Evolutionary conservation across 2,797 vertebrate species (phyloP).

Genomic region (Pangasius krempfi): DNA sequence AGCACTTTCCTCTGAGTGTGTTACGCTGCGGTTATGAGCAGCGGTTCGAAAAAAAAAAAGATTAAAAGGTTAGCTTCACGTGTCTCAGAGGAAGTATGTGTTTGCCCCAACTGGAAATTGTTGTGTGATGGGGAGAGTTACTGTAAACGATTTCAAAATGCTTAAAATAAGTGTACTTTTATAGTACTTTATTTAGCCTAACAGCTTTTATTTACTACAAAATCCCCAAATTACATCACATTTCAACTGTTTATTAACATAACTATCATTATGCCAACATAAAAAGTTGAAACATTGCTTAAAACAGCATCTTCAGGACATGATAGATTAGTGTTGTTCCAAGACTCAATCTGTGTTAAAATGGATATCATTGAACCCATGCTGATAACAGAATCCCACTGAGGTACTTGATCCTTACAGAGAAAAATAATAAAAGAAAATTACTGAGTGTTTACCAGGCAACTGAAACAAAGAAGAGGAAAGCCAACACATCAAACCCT

Average conservation of each 20-base stretch:
- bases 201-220: not conserved
- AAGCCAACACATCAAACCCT: not conserved
- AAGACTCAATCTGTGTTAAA: not conserved
- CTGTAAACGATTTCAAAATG: not conserved
- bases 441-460: not conserved
- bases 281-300: not conserved
- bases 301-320: not conserved
- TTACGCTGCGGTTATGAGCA: slow-evolving; percentile 15
- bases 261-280: not conserved
- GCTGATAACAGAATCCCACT: slow-evolving; percentile 37
- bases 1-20: slow-evolving; percentile 19
- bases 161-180: not conserved
- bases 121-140: not conserved
- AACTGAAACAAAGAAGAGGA: not conserved
- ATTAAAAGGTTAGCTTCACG: not conserved
- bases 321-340: slow-evolving; percentile 2
- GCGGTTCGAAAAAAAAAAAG: not conserved
- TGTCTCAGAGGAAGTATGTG: not conserved
- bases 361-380: slow-evolving; percentile 28
- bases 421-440: slow-evolving; percentile 23
- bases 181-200: not conserved
- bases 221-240: not conserved
- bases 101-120: not conserved
- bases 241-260: not conserved
- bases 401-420: slow-evolving; percentile 32